Base-by-base conservation (phyloP, 1,140 invertebrate species). In the Eurosta solidaginis region DNA sequence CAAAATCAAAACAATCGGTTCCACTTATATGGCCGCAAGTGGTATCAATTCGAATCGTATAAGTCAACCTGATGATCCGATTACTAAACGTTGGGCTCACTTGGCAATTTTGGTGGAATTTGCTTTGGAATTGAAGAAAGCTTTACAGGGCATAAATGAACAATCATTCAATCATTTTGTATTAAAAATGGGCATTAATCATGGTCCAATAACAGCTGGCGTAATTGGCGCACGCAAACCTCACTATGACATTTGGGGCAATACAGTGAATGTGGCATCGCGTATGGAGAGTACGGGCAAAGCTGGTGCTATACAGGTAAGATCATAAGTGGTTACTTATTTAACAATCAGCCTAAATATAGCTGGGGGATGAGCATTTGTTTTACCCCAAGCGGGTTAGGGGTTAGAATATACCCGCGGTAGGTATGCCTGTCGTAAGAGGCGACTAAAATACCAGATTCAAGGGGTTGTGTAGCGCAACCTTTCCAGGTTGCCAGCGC, bases 1-100 rank as follows among this genome's bases (percentile, higher is more conserved):
- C 75, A 99, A 99, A 91, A 99, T 99, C 68, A 99, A 99, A 89
- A 99, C 97, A 14, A 98, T 99, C 81, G 96, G 97, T 33, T 97
- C 96, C 1, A 98, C 97, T 0, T 99, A 98, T 85, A 99, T 99
- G 97, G 97, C 96, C 49, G 97, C 97, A 0, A 96, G 96, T 81
- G 97, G 97, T 49, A 90, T 97, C 80, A 96, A 94, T 83, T 91
- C 93, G 45, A 90, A 92, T 20, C 90, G 91, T 84, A 90, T 92
- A 82, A 90, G 92, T 78, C 91, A 94, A 91, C 90, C 91, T 2
- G 92, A 93, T 74, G 93, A 94, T 83, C 90, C 93, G 1, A 90
- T 93, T 1, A 89, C 91, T 79, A 91, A 93, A 17, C 90, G 93
- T 52, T 98, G 96, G 96, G 91, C 91, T 1, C 96, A 97, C 87